phyloP scores from a whole-genome alignment of 2,888 invertebrate species.

The Elgonia sp. region DNA sequence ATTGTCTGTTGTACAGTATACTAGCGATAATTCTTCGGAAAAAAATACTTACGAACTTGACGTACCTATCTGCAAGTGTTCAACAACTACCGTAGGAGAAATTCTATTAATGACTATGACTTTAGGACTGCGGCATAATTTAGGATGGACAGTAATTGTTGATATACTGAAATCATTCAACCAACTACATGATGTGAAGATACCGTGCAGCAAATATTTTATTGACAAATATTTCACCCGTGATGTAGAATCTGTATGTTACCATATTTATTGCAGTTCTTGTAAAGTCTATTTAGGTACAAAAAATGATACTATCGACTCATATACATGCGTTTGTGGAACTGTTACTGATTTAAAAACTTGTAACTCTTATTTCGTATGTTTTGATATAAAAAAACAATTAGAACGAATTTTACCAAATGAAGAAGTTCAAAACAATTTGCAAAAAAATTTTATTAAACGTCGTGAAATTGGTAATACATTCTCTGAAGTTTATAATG shows the following conservation, averaged over 20 bases:
- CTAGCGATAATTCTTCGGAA: too few species aligned
- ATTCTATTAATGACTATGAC: slow-evolving; percentile 38
- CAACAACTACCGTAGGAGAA: slow-evolving; percentile 30
- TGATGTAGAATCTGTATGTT: slow-evolving; percentile 6
- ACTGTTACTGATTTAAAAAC: slow-evolving; percentile 1
- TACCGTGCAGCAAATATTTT: slow-evolving; percentile 49
- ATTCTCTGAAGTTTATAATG: slow-evolving; percentile 31
- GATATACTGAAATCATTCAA: slow-evolving; percentile 35
- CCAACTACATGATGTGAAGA: slow-evolving; percentile 5
- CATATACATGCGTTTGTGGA: slow-evolving; percentile 8
- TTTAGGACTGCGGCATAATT: slow-evolving; percentile 37
- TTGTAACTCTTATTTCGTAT: slow-evolving; percentile 5
- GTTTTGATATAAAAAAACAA: slow-evolving; percentile 14
- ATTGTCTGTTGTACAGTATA: too few species aligned
- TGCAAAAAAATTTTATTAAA: slow-evolving; percentile 7
- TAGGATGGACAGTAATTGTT: slow-evolving; percentile 26
- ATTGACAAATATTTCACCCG: slow-evolving; percentile 28
- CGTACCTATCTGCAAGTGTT: not conserved
- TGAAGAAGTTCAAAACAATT: slow-evolving; percentile 18
- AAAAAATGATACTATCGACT: not conserved
- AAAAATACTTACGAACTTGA: too few species aligned
- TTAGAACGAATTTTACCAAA: not conserved
- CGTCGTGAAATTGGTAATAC: not conserved
- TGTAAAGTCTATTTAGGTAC: slow-evolving; percentile 7
- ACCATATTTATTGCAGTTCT: slow-evolving; percentile 30